Base-by-base conservation (phyloP, 2,113 vertebrate species). In the Onychostruthus taczanowskii region DNA sequence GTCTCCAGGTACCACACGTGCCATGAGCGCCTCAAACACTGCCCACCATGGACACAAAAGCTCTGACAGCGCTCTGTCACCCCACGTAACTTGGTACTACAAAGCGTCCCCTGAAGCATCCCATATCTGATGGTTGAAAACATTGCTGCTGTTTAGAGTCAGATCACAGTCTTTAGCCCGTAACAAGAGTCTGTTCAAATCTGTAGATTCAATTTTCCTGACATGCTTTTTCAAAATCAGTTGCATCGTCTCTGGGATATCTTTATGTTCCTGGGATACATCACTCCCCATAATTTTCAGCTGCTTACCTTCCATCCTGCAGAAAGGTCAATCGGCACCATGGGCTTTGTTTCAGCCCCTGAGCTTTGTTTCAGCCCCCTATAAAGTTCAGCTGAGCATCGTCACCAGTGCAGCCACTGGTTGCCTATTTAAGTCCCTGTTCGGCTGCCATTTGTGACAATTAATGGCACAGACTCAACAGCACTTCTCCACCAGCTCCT, bases 61-160 rank as follows among this genome's bases (percentile, higher is more conserved):
- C 24, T 56, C 52, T 56, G 39, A 39, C 23, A n/a, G 10, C 0
- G 0, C 7, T 73, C 52, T 73, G 22, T 21, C 2, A 2, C n/a
- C 46, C 26, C 26, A 7, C 1, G 0, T 16, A 37, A 49, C 10
- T 7, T 37, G 46, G n/a, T 37, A 21, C 4, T 27, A 49, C 44
- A 68, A 7, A 27, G 66, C 7, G 0, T 35, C 24, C 26, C 35
- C 47, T 52, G 27, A 39, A 22, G 20, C 3, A 0, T 30, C n/a
- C 67, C n/a, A 16, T 39, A 20, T 7, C 27, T 8, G 10, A 52
- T 10, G 19, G 27, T 23, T 7, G 2, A 50, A 50, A 28, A 30
- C 67, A 21, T 27, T 50, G 24, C 7, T 68, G n/a, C 10, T 23
- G 9, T 39, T 52, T 52, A 30, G 67, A 69, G 19, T 12, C 47